These are phyloP conservation scores for Homarus gammarus DNA, from an alignment of 2,888 invertebrate genomes.

Conservation along the genomic window DNA sequence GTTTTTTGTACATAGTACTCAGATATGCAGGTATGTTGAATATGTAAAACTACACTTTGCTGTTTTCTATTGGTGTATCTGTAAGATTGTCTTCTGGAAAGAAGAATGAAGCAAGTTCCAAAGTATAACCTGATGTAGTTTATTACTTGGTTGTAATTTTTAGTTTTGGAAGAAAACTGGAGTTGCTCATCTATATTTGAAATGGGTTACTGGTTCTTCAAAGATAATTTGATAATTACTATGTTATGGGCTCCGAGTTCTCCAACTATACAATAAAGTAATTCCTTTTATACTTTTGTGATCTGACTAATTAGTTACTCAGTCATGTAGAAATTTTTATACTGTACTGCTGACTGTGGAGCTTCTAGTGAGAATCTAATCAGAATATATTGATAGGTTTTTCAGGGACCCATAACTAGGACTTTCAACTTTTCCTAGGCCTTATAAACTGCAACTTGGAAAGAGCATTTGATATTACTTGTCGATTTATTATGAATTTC, in stretches of 20 bases:
- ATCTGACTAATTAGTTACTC: slow-evolving; percentile 32
- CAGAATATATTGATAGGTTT: slow-evolving; percentile 17
- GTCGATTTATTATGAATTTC: slow-evolving; percentile 45
- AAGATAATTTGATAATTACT: slow-evolving; percentile 7
- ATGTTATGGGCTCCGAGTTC: slow-evolving; percentile 40
- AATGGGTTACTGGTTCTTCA: slow-evolving; percentile 43
- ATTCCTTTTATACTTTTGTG: slow-evolving; percentile 17
- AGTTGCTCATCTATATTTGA: slow-evolving; percentile 18
- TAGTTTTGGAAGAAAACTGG: not conserved
- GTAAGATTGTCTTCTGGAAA: slow-evolving; percentile 5
- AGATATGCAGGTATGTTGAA: slow-evolving; percentile 31
- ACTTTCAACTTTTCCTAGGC: slow-evolving; percentile 45
- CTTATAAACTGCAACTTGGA: slow-evolving; percentile 60
- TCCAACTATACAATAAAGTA: slow-evolving; percentile 25
- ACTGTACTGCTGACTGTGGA: not conserved
- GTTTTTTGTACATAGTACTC: slow-evolving; percentile 10
- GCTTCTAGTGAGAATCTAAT: slow-evolving; percentile 22
- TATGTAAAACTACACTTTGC: slow-evolving; percentile 24
- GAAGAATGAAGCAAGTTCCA: not conserved
- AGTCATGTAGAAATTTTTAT: not conserved
- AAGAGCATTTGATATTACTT: slow-evolving; percentile 40
- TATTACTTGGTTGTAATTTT: not conserved
- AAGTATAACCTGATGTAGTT: not conserved
- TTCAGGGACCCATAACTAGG: slow-evolving; percentile 32
- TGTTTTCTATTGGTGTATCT: slow-evolving; percentile 16